These are phyloP conservation scores for Morpho helenor DNA, from an alignment of 2,888 invertebrate species.

Conservation along the genomic window DNA sequence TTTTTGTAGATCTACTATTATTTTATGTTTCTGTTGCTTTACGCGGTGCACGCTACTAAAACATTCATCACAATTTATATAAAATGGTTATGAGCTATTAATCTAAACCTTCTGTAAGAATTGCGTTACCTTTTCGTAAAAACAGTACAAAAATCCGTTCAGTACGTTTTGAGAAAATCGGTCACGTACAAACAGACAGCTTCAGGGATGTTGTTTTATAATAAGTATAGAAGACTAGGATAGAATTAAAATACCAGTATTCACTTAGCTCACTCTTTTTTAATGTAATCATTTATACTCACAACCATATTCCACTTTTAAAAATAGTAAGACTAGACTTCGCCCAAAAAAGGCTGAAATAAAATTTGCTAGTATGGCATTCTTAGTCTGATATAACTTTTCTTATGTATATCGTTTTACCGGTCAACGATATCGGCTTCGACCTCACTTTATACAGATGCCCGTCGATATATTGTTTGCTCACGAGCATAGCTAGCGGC, in stretches of 20 bases:
- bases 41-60: no score
- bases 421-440: constrained; percentile 53
- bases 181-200: no score
- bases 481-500: constrained; percentile 50
- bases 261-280: constrained; percentile 9
- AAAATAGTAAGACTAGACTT: constrained; percentile 23
- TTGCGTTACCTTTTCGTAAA: no score
- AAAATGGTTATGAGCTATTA: no score
- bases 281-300: constrained; percentile 6
- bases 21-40: no score
- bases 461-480: constrained; percentile 51
- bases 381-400: constrained; percentile 15
- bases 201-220: not conserved
- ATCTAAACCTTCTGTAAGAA: no score
- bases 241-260: not conserved
- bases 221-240: not conserved
- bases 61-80: no score
- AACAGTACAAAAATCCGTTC: no score
- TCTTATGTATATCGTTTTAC: constrained; percentile 42
- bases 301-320: no score
- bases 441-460: constrained; percentile 46
- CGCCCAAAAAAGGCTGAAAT: not conserved
- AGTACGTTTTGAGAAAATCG: no score
- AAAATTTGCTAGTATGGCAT: not conserved
- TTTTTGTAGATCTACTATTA: no score